phyloP scores from a whole-genome alignment of 2,113 vertebrate species.

The Hipposideros armiger region DNA sequence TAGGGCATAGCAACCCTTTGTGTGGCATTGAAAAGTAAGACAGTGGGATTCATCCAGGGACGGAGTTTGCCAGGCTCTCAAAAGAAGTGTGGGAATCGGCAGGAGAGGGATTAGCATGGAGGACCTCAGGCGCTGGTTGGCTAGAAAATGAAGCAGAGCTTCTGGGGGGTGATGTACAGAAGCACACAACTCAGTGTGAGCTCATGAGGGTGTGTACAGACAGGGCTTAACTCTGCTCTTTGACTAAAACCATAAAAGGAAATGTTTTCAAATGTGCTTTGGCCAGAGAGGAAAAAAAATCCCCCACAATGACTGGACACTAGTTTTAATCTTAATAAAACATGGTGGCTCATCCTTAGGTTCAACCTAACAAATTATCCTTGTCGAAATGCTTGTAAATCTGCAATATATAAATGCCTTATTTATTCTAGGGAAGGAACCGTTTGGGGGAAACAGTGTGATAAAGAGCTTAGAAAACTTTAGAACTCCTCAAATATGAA shows the following conservation, averaged over 20 bases:
- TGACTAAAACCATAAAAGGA: background rate
- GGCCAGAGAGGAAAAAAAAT: constrained; percentile 3
- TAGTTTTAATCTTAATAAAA: constrained; percentile 44
- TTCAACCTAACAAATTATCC: background rate
- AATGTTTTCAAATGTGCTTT: background rate
- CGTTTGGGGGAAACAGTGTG: background rate
- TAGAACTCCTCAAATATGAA: background rate
- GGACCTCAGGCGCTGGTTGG: background rate
- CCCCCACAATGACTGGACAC: background rate
- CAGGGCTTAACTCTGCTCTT: background rate
- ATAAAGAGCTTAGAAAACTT: constrained; percentile 25
- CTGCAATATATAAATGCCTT: background rate
- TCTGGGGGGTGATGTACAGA: background rate
- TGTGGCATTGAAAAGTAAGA: background rate
- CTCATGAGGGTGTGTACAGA: background rate
- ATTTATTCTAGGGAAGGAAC: constrained; percentile 19
- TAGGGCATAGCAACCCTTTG: background rate
- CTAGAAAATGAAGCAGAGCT: background rate
- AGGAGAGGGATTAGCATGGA: background rate
- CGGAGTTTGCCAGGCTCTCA: background rate
- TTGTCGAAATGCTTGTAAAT: constrained; percentile 12
- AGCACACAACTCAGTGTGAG: background rate
- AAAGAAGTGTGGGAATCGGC: background rate
- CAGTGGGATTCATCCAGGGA: background rate
- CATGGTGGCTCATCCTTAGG: background rate